Percentiles rank a stretch among this genome's conserved stretches.
Evolutionary conservation across 2,113 vertebrate species (phyloP).

Genomic region (Salminus brasiliensis): DNA sequence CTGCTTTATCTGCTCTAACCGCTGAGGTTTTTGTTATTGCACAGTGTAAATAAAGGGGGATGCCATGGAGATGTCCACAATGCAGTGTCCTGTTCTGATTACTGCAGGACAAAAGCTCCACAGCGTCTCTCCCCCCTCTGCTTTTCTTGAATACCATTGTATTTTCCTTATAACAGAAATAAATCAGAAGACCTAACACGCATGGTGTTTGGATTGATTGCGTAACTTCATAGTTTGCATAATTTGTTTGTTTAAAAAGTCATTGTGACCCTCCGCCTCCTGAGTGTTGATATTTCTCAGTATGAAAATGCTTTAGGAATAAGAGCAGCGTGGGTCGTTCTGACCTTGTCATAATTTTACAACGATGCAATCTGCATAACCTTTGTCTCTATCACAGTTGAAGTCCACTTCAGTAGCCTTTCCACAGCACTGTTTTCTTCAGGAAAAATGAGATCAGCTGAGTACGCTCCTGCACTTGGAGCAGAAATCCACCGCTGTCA

Average conservation of each 20-base stretch:
- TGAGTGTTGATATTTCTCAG: background rate
- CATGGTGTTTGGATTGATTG: constrained; percentile 32
- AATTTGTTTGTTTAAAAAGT: background rate
- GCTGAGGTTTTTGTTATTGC: constrained; percentile 59
- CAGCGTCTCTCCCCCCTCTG: constrained; percentile 34
- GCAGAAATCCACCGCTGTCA: background rate
- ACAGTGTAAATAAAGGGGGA: constrained; percentile 60
- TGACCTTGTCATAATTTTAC: background rate
- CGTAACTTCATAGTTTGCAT: constrained; percentile 22
- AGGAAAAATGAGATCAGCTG: background rate
- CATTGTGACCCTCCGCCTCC: background rate
- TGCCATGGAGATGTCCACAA: constrained; percentile 45
- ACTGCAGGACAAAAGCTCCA: constrained; percentile 39
- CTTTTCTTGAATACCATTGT: constrained; percentile 57
- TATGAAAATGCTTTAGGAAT: background rate
- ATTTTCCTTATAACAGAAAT: constrained; percentile 59
- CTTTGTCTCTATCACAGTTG: background rate
- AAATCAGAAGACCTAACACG: constrained; percentile 50
- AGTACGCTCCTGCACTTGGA: background rate
- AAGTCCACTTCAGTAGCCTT: background rate
- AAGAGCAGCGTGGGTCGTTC: too few relatives aligned
- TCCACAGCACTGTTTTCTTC: background rate
- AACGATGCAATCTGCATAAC: too few relatives aligned
- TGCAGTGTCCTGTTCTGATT: constrained; percentile 43
- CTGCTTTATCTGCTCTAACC: constrained; percentile 56